These are phyloP conservation scores for Lutjanus erythropterus DNA, from an alignment of 2,113 vertebrate genomes.

Conservation along the genomic window DNA sequence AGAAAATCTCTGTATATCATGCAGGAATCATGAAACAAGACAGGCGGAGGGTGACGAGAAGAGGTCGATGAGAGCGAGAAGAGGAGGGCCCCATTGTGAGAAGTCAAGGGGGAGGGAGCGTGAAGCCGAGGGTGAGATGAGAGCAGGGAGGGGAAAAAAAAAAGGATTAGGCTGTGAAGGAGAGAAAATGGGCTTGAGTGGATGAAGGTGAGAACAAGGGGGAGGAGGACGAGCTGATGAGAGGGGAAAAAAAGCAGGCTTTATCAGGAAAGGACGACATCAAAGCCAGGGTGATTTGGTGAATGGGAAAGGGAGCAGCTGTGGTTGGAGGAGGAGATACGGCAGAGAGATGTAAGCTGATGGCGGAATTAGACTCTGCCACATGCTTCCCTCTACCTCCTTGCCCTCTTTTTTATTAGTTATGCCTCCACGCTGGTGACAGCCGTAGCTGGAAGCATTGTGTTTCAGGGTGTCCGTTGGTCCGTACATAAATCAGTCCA, in stretches of 20 bases:
- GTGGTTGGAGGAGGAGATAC: slow-evolving; percentile 14
- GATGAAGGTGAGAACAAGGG: slow-evolving; percentile 44
- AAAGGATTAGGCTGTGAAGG: slow-evolving; percentile 44
- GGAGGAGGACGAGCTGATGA: slow-evolving; percentile 28
- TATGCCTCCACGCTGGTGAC: too few relatives aligned
- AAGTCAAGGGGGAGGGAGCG: slow-evolving; percentile 28
- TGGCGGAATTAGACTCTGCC: slow-evolving; percentile 38
- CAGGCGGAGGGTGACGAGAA: not conserved
- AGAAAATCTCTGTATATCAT: not conserved
- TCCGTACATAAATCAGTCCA: too few relatives aligned
- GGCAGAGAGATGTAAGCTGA: slow-evolving; percentile 17
- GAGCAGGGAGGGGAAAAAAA: slow-evolving; percentile 6
- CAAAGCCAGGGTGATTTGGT: slow-evolving; percentile 33
- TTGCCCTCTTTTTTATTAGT: not conserved
- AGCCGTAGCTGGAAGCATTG: too few relatives aligned
- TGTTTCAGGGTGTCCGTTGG: too few relatives aligned
- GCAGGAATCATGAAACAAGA: slow-evolving; percentile 17
- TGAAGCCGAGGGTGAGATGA: slow-evolving; percentile 17
- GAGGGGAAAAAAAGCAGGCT: not conserved
- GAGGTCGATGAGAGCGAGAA: slow-evolving; percentile 14
- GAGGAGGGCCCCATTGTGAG: not conserved
- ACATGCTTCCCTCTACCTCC: slow-evolving; percentile 11
- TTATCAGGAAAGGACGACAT: slow-evolving; percentile 33
- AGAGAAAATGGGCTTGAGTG: slow-evolving; percentile 26
- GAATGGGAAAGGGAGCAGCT: slow-evolving; percentile 44